Percentiles rank a stretch among this genome's conserved stretches.
These are phyloP conservation scores for Tenualosa ilisha DNA, from an alignment of 2,797 vertebrate genomes.

Conservation along the genomic window DNA sequence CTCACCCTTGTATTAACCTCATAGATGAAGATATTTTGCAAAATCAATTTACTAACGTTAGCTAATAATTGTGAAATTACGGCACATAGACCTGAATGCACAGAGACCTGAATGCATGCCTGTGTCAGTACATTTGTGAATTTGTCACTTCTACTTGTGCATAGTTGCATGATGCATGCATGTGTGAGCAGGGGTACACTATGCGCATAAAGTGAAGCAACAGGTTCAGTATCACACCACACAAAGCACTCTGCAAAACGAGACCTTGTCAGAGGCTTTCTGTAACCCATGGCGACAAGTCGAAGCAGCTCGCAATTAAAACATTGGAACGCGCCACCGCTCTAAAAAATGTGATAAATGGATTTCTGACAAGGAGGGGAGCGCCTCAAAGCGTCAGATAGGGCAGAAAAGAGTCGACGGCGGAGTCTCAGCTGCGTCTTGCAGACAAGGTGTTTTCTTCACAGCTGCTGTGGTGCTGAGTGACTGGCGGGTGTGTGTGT, in stretches of 20 bases:
- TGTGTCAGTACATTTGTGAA: too few species aligned
- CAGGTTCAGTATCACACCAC: neutral
- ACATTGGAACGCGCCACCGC: neutral
- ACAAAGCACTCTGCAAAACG: too few species aligned
- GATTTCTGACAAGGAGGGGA: neutral
- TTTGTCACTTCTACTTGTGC: too few species aligned
- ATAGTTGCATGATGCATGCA: too few species aligned
- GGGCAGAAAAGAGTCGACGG: neutral
- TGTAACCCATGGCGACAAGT: constrained; percentile 21
- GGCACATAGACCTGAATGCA: too few species aligned
- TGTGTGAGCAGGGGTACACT: too few species aligned
- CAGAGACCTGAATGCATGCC: too few species aligned
- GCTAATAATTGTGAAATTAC: too few species aligned
- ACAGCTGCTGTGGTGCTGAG: neutral
- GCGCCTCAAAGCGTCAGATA: neutral
- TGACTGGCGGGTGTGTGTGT: neutral
- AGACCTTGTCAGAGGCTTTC: neutral
- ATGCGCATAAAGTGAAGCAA: neutral
- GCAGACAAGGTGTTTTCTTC: neutral
- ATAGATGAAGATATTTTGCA: too few species aligned
- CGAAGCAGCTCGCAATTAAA: constrained; percentile 31
- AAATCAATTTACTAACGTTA: too few species aligned
- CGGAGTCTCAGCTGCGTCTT: neutral
- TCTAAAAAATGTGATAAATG: constrained; percentile 25
- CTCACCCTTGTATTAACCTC: too few species aligned